These are phyloP conservation scores for Cryptotermes secundus DNA, from an alignment of 1,140 invertebrate genomes.

Conservation along the genomic window DNA sequence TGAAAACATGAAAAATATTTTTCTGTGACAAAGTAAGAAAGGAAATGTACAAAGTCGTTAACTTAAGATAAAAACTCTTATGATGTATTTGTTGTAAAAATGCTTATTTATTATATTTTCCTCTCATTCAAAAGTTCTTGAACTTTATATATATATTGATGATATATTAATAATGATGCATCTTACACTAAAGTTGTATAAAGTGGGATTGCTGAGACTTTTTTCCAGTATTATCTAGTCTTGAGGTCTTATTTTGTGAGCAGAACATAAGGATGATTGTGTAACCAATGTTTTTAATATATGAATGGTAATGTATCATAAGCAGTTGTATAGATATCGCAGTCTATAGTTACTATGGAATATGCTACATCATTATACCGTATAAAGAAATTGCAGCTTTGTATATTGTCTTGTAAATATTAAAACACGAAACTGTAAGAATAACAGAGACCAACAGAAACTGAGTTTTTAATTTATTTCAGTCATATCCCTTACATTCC, in stretches of 20 bases:
- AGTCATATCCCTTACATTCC: not conserved
- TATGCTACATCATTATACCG: slow-evolving; percentile 30
- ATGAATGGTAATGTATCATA: slow-evolving; percentile 24
- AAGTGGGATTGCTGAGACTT: not conserved
- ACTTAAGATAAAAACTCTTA: slow-evolving; percentile 17
- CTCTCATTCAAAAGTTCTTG: slow-evolving; percentile 25
- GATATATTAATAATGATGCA: not conserved
- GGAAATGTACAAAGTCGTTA: slow-evolving; percentile 32
- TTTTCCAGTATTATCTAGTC: slow-evolving; percentile 36
- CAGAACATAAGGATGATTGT: not conserved
- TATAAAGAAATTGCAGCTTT: slow-evolving; percentile 34
- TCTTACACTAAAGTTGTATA: slow-evolving; percentile 15
- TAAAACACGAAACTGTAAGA: slow-evolving; percentile 33
- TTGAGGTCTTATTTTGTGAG: slow-evolving; percentile 31
- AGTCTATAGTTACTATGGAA: slow-evolving; percentile 24
- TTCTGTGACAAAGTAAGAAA: slow-evolving; percentile 15
- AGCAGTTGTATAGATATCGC: slow-evolving; percentile 24
- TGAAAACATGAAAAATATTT: slow-evolving; percentile 10
- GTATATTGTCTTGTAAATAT: slow-evolving; percentile 37
- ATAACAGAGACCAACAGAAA: slow-evolving; percentile 26
- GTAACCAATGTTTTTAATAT: not conserved
- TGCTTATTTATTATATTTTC: slow-evolving; percentile 30
- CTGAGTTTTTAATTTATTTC: not conserved
- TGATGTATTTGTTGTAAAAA: slow-evolving; percentile 31
- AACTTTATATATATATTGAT: slow-evolving; percentile 19